These are phyloP conservation scores for Neoitamus cyanurus DNA, from an alignment of 2,888 invertebrate species.

Conservation along the genomic window DNA sequence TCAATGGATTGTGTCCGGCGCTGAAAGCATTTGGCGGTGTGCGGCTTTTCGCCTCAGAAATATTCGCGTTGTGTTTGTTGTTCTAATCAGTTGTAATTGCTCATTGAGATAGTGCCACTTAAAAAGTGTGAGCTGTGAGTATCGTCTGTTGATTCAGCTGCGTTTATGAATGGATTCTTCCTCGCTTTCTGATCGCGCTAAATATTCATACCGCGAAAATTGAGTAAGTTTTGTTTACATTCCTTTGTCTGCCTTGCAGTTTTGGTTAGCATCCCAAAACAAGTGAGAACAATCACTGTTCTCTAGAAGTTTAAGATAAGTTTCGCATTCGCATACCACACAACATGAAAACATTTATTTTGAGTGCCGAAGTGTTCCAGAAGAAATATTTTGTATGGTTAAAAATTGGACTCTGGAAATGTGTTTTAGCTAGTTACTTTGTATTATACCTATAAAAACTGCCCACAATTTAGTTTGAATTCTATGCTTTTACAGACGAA, in stretches of 20 bases:
- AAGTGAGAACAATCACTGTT: background rate
- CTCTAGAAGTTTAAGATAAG: too few species aligned
- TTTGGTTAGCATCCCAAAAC: background rate
- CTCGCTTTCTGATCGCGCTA: background rate
- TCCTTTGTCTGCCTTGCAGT: background rate
- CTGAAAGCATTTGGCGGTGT: background rate
- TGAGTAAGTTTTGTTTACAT: background rate
- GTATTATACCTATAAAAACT: too few species aligned
- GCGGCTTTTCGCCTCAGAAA: background rate
- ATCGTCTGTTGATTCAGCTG: background rate
- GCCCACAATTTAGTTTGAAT: too few species aligned
- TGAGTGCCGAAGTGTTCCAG: too few species aligned
- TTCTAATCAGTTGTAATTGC: conserved; percentile 4
- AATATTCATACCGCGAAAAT: background rate
- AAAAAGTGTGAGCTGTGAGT: background rate
- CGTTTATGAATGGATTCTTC: background rate
- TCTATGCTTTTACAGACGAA: too few species aligned
- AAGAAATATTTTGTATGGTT: too few species aligned
- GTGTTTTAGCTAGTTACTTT: too few species aligned
- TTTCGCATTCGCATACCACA: too few species aligned
- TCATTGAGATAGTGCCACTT: background rate
- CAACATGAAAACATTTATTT: too few species aligned
- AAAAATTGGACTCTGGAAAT: too few species aligned
- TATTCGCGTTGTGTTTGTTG: background rate
- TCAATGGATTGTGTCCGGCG: background rate